These are phyloP conservation scores for Agapostemon virescens DNA, from an alignment of 2,888 invertebrate genomes.

Conservation along the genomic window DNA sequence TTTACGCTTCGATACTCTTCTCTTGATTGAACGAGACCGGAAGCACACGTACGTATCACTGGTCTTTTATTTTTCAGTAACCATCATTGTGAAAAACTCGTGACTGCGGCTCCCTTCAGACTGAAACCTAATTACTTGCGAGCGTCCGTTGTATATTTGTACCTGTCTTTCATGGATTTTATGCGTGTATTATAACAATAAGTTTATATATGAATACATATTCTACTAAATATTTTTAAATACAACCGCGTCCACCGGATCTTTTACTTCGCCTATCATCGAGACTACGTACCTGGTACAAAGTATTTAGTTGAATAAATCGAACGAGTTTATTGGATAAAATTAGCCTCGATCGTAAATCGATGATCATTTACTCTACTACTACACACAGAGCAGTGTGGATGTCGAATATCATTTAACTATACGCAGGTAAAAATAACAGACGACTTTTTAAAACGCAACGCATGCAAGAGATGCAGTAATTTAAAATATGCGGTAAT, in stretches of 20 bases:
- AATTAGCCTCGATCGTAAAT: neutral
- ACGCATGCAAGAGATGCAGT: no score
- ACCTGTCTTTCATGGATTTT: slow-evolving; percentile 50
- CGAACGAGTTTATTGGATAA: neutral
- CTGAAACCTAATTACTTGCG: slow-evolving; percentile 27
- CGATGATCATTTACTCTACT: no score
- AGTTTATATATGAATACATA: slow-evolving; percentile 60
- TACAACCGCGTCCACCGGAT: neutral
- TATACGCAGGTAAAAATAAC: no score
- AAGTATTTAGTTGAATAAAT: neutral
- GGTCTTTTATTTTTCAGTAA: slow-evolving; percentile 72
- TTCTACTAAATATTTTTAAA: slow-evolving; percentile 55
- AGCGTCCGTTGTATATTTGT: slow-evolving; percentile 51
- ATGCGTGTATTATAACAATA: slow-evolving; percentile 56
- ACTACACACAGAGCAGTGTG: no score
- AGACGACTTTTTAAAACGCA: no score
- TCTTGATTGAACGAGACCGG: neutral
- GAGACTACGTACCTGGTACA: neutral
- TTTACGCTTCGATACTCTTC: slow-evolving; percentile 6
- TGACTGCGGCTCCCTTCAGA: slow-evolving; percentile 61
- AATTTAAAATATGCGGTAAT: no score
- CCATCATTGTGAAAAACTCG: slow-evolving; percentile 73
- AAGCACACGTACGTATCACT: slow-evolving; percentile 34
- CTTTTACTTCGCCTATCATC: neutral
- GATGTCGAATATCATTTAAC: no score